A percentile compares a stretch with the other conserved stretches of the same genome.
These are phyloP conservation scores for Gallinago solitaria DNA, from an alignment of 2,797 vertebrate genomes.

Conservation along the genomic window DNA sequence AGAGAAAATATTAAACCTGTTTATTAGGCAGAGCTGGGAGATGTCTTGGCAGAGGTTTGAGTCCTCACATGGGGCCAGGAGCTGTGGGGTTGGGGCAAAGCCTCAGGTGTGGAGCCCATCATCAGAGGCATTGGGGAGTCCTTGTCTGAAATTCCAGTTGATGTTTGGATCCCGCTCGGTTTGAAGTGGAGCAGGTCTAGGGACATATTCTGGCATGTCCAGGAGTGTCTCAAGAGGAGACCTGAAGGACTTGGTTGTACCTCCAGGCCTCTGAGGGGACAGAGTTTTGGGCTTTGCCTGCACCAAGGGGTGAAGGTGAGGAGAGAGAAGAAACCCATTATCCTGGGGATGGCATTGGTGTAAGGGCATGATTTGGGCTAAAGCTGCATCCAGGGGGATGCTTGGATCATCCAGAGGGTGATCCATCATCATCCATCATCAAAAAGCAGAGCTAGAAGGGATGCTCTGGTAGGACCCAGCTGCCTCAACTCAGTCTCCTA, in stretches of 20 bases:
- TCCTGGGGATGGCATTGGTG: not conserved
- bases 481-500: not conserved
- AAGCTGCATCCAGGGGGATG: not conserved
- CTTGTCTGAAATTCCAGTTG: not conserved
- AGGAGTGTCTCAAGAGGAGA: not conserved
- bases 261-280: not conserved
- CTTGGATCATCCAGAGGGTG: not conserved
- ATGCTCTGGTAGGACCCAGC: not conserved
- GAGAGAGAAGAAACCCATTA: not conserved
- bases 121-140: not conserved
- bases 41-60: not conserved
- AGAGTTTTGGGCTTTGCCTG: not conserved
- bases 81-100: not conserved
- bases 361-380: not conserved
- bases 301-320: not conserved
- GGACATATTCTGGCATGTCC: not conserved
- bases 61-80: not conserved
- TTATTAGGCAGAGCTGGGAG: not conserved
- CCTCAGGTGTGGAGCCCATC: not conserved
- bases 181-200: not conserved
- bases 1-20: not conserved
- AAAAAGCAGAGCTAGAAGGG: not conserved
- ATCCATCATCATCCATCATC: too few relatives aligned
- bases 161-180: fast-evolving
- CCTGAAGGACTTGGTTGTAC: not conserved